Conservation (phyloP, 2,797 vertebrate genomes). For the Yasuhikotakia modesta region DNA sequence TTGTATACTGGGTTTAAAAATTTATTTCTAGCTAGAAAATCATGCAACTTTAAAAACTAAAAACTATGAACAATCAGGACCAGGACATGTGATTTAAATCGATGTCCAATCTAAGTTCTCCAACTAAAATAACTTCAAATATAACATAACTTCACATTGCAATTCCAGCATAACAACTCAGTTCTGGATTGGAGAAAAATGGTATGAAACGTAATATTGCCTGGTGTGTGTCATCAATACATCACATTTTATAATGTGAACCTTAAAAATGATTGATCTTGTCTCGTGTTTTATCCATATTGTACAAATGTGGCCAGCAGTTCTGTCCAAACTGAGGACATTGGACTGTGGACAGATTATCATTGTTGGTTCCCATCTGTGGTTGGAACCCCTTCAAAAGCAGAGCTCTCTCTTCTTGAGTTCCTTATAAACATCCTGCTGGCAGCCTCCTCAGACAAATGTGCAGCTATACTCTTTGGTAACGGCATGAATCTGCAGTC, state of each 20-base stretch:
- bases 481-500: not conserved
- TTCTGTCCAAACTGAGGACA: conserved; percentile 18
- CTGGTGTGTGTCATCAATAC: not conserved
- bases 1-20: not conserved
- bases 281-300: not conserved
- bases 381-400: conserved; percentile 48
- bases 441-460: conserved; percentile 36
- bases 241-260: not conserved
- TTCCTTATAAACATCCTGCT: conserved; percentile 41
- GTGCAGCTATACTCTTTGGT: conserved; percentile 23
- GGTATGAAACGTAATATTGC: not conserved
- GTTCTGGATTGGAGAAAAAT: no score
- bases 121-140: no score
- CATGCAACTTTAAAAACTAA: no score
- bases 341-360: conserved; percentile 39
- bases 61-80: no score
- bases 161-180: no score
- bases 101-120: no score
- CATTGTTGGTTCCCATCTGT: conserved; percentile 40
- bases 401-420: conserved; percentile 23
- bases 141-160: no score
- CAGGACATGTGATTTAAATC: no score
- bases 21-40: not conserved
- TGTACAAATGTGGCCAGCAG: conserved; percentile 27
- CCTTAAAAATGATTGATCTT: not conserved